These are phyloP conservation scores for Biston stratarius DNA, from an alignment of 2,888 invertebrate species.

Conservation along the genomic window DNA sequence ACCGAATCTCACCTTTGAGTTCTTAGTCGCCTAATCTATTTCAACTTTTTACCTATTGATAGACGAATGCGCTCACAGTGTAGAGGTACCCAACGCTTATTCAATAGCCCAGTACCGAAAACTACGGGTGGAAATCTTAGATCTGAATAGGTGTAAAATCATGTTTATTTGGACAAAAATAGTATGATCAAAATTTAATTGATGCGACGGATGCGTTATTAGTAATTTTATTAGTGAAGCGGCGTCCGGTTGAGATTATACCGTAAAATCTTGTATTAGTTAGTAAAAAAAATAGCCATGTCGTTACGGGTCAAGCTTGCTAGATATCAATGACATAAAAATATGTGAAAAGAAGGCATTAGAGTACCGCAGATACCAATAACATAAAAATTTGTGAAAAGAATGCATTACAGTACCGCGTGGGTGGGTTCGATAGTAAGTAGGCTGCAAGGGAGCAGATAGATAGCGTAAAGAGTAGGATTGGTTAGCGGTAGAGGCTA, in stretches of 20 bases:
- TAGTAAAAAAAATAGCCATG: not conserved
- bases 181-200: slow-evolving; percentile 39
- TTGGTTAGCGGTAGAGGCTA: not conserved
- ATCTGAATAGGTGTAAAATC: slow-evolving; percentile 36
- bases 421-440: slow-evolving; percentile 13
- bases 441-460: slow-evolving; percentile 5
- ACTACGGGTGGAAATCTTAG: slow-evolving; percentile 49
- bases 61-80: slow-evolving; percentile 64
- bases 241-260: slow-evolving; percentile 76
- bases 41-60: not conserved
- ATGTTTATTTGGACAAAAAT: slow-evolving; percentile 33
- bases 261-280: slow-evolving; percentile 13
- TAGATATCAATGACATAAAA: not conserved
- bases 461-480: not conserved
- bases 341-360: not conserved
- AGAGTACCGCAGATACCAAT: not conserved
- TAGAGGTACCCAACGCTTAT: slow-evolving; percentile 68
- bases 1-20: not conserved
- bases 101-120: slow-evolving; percentile 47
- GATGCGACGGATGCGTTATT: slow-evolving; percentile 83
- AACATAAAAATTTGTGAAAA: not conserved
- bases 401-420: not conserved
- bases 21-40: not conserved
- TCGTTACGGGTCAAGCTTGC: slow-evolving; percentile 1
- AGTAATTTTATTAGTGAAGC: slow-evolving; percentile 58